phyloP scores from a whole-genome alignment of 2,113 vertebrate genomes.

The Porphyrio hochstetteri region DNA sequence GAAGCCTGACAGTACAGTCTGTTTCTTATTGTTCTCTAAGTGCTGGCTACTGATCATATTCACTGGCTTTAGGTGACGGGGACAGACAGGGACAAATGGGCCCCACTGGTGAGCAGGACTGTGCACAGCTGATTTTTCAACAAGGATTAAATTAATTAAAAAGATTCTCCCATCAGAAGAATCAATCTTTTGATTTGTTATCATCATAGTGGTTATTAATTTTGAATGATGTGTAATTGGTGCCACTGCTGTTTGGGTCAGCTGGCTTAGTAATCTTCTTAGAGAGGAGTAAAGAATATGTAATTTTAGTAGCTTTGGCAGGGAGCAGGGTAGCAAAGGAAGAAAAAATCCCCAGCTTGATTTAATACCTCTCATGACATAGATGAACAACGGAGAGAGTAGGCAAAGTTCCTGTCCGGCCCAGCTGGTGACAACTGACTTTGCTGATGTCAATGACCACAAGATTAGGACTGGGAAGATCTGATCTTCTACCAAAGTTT shows the following conservation, averaged over 20 bases:
- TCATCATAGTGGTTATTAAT: conserved; percentile 80
- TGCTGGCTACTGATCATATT: conserved; percentile 84
- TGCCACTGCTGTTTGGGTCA: conserved; percentile 70
- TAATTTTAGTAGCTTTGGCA: conserved; percentile 37
- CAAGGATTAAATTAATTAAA: conserved; percentile 97
- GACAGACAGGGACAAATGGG: conserved; percentile 75
- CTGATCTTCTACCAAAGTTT: background rate
- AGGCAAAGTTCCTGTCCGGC: background rate
- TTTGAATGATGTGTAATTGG: conserved; percentile 80
- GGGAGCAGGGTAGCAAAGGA: background rate
- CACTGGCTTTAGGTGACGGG: conserved; percentile 74
- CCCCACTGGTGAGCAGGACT: conserved; percentile 79
- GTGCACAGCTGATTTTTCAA: conserved; percentile 88
- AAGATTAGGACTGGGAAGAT: background rate
- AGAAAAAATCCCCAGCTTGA: background rate
- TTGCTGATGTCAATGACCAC: background rate
- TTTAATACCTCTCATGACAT: background rate
- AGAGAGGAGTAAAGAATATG: conserved; percentile 57
- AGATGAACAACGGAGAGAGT: background rate
- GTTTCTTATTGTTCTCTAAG: conserved; percentile 95
- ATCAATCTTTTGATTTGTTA: conserved; percentile 81
- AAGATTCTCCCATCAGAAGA: conserved; percentile 77
- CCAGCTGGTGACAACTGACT: background rate
- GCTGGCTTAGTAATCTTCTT: conserved; percentile 69
- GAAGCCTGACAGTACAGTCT: conserved; percentile 99